A percentile compares a stretch with the other conserved stretches of the same genome.
Conservation (phyloP, 1,140 invertebrate genomes). For the Lordiphosa clarofinis region DNA sequence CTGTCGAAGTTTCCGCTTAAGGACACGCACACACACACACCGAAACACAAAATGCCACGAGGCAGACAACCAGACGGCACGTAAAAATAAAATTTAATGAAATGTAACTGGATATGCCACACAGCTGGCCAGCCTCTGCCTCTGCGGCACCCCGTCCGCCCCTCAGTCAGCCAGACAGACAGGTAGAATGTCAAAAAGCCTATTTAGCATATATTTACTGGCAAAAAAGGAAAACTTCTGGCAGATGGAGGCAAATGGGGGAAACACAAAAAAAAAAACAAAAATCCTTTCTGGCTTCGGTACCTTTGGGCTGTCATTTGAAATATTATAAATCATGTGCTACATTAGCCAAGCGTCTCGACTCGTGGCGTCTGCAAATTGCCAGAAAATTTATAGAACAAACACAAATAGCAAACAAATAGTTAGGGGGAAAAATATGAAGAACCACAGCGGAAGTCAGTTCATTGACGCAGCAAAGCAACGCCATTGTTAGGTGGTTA, state of each 20-base stretch:
- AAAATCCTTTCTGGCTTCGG: constrained; percentile 48
- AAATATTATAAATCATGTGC: constrained; percentile 78
- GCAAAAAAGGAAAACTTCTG: constrained; percentile 40
- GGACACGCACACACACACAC: constrained; percentile 53
- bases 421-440: not conserved
- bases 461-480: constrained; percentile 11
- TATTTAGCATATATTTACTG: constrained; percentile 76
- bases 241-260: constrained; percentile 1
- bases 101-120: constrained; percentile 72
- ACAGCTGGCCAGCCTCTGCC: constrained; percentile 28
- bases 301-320: constrained; percentile 50
- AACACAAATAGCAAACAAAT: constrained; percentile 20
- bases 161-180: constrained; percentile 4
- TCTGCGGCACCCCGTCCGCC: not conserved
- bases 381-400: constrained; percentile 68
- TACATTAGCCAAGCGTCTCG: constrained; percentile 69
- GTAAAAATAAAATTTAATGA: constrained; percentile 77
- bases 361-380: constrained; percentile 60
- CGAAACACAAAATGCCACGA: constrained; percentile 33
- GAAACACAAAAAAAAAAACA: not conserved
- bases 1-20: constrained; percentile 77
- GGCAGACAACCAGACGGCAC: constrained; percentile 52
- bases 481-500: not conserved
- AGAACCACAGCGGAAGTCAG: not conserved
- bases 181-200: constrained; percentile 75